Evolutionary conservation across 2,888 invertebrate genomes (phyloP).

Genomic region (Polymixis flavicincta): DNA sequence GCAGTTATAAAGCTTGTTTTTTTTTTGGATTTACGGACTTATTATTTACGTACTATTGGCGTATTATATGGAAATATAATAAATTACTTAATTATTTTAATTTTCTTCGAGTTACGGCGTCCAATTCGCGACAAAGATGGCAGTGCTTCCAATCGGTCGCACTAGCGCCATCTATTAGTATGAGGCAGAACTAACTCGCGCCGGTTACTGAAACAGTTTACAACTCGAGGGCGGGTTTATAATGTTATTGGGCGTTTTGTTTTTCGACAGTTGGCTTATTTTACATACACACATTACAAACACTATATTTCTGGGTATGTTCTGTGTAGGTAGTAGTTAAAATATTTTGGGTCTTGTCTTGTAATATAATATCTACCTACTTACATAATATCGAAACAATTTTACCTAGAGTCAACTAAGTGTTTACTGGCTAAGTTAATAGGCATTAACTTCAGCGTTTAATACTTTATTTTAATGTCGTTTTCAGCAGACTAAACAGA

Average conservation of each 20-base stretch:
- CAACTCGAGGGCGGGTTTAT: neutral
- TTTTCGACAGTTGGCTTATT: neutral
- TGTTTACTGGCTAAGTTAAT: neutral
- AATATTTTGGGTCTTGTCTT: neutral
- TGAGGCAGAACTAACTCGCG: slow-evolving; percentile 9
- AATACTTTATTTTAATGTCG: neutral
- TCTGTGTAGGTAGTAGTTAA: too few species aligned
- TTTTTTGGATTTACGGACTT: neutral
- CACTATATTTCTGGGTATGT: neutral
- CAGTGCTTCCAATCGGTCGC: neutral
- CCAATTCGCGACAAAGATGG: neutral
- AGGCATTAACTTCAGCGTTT: neutral
- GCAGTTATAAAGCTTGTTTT: neutral
- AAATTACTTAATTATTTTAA: neutral
- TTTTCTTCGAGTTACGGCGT: neutral
- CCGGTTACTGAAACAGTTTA: neutral
- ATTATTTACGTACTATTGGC: neutral
- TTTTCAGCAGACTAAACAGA: neutral
- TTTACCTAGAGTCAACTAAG: neutral
- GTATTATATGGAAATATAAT: neutral
- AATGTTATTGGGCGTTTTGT: neutral
- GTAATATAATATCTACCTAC: neutral
- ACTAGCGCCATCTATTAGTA: slow-evolving; percentile 40
- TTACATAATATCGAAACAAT: neutral
- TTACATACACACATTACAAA: neutral